These are phyloP conservation scores for Hozukius guyotensis DNA, from an alignment of 2,797 vertebrate genomes.

Conservation along the genomic window DNA sequence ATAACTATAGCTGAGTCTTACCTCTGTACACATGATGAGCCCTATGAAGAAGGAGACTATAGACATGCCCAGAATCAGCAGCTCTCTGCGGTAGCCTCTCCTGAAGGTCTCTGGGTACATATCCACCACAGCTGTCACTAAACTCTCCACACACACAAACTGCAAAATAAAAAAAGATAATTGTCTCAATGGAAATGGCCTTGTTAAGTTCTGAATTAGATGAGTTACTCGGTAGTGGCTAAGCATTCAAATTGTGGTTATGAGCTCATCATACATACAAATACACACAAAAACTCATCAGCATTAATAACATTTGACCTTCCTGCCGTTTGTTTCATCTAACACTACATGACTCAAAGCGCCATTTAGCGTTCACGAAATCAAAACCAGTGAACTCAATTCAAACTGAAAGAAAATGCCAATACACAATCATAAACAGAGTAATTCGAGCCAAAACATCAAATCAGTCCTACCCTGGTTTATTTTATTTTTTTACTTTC, in stretches of 20 bases:
- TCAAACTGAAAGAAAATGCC: background rate
- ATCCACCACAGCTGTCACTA: slow-evolving; percentile 97
- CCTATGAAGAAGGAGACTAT: slow-evolving; percentile 91
- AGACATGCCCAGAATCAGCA: slow-evolving; percentile 94
- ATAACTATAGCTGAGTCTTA: slow-evolving; percentile 29
- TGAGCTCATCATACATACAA: background rate
- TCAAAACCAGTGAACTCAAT: background rate
- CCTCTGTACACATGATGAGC: slow-evolving; percentile 93
- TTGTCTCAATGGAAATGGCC: background rate
- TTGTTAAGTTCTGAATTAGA: background rate
- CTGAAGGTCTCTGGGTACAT: slow-evolving; percentile 98
- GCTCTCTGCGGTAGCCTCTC: slow-evolving; percentile 93
- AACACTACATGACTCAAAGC: background rate
- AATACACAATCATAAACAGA: background rate
- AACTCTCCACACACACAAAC: slow-evolving; percentile 99
- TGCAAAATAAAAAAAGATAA: slow-evolving; percentile 55
- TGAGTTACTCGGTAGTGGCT: background rate
- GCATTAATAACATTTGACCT: background rate
- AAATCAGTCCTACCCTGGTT: background rate
- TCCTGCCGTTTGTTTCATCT: background rate
- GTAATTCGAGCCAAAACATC: background rate
- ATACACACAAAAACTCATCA: background rate
- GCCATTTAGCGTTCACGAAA: background rate
- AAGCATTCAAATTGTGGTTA: background rate
- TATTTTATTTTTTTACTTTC: background rate